Percentiles rank a stretch among this genome's conserved stretches.
phyloP scores from a whole-genome alignment of 2,888 invertebrate genomes.

The Eristalinus aeneus region DNA sequence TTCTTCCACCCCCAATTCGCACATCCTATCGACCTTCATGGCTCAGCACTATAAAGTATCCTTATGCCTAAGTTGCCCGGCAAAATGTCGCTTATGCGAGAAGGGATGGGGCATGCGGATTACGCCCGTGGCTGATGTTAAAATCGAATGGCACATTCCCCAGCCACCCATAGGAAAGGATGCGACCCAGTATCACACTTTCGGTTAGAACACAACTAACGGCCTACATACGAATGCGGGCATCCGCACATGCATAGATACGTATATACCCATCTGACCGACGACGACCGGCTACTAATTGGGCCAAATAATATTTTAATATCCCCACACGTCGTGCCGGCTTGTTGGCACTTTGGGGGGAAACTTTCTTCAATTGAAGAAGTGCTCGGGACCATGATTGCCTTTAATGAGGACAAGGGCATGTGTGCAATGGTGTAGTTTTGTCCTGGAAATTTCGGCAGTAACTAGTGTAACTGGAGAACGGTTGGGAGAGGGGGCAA shows the following conservation, averaged over 20 bases:
- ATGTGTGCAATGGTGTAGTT: not conserved
- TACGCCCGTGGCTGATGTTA: conserved; percentile 7
- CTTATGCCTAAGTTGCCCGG: conserved; percentile 44
- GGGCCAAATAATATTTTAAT: conserved; percentile 49
- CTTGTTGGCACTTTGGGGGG: not conserved
- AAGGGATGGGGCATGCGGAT: conserved; percentile 27
- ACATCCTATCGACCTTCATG: conserved; percentile 48
- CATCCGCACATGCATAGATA: not conserved
- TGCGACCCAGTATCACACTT: conserved; percentile 27
- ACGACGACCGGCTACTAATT: conserved; percentile 53
- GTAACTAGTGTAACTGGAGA: not conserved
- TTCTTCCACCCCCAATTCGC: conserved; percentile 12
- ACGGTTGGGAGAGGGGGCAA: too few relatives aligned
- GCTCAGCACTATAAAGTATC: conserved; percentile 61
- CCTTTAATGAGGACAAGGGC: conserved; percentile 12
- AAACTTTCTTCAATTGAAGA: conserved; percentile 28
- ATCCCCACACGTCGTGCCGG: not conserved
- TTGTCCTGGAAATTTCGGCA: not conserved
- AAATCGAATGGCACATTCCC: conserved; percentile 13
- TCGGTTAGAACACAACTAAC: conserved; percentile 4
- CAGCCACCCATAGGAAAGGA: not conserved
- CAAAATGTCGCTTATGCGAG: conserved; percentile 60
- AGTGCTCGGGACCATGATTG: conserved; percentile 24
- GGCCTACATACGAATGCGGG: not conserved
- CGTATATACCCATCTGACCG: too few relatives aligned